Percentiles rank a stretch among this genome's conserved stretches.
Evolutionary conservation across 53 echinoderm and acorn worm species (phyloP).

Genomic region (Patiria pectinifera): DNA sequence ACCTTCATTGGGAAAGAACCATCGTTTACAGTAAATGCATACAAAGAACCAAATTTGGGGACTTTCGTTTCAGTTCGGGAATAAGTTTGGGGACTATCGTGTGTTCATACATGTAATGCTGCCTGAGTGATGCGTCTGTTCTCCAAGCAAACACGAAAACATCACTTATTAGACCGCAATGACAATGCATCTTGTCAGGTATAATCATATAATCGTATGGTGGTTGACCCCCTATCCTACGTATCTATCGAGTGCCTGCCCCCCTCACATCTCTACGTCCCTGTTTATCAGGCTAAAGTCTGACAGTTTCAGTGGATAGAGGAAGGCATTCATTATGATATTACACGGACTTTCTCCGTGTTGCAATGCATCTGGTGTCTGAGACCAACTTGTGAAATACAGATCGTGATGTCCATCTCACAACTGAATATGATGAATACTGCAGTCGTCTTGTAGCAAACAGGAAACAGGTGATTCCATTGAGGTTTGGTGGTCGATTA

Average conservation of each 20-base stretch:
- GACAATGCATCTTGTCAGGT: not conserved
- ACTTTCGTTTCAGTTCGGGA: too few relatives aligned
- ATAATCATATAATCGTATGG: not conserved
- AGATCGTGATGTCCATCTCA: not conserved
- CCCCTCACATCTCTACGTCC: not conserved
- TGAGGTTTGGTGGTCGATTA: too few relatives aligned
- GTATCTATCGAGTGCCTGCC: not conserved
- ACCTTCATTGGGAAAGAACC: too few relatives aligned
- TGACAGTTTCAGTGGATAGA: slow-evolving; percentile 13
- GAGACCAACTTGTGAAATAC: not conserved
- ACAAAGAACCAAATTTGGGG: too few relatives aligned
- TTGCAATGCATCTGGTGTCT: too few relatives aligned
- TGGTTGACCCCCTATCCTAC: not conserved
- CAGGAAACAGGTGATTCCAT: too few relatives aligned
- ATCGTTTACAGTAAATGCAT: too few relatives aligned
- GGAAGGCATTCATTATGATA: not conserved
- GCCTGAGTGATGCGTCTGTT: not conserved
- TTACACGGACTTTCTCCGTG: not conserved
- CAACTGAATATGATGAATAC: not conserved
- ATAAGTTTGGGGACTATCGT: too few relatives aligned
- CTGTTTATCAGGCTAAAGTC: not conserved
- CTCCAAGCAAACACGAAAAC: not conserved
- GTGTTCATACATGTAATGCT: not conserved
- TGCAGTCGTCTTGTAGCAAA: too few relatives aligned
- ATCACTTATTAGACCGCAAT: not conserved